Conservation (phyloP, 2,113 vertebrate species). For the Numida meleagris region DNA sequence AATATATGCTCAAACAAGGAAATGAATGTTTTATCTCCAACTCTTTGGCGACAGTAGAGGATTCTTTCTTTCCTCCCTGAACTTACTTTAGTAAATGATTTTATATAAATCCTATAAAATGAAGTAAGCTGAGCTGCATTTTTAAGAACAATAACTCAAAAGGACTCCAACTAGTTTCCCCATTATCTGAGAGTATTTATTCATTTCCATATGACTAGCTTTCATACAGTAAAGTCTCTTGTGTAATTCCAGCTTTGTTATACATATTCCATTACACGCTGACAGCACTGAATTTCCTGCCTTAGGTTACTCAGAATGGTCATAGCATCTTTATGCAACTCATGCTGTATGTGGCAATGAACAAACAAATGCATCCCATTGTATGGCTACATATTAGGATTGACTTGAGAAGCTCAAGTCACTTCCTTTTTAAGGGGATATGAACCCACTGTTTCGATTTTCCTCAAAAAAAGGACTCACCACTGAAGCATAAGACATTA, state of each 20-base stretch:
- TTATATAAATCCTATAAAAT: neutral
- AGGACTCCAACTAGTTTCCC: rapidly evolving
- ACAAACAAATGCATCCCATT: neutral
- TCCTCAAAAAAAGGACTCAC: neutral
- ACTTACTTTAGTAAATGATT: neutral
- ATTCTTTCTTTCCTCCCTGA: neutral
- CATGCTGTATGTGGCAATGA: neutral
- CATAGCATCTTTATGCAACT: neutral
- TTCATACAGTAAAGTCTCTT: neutral
- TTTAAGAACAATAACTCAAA: neutral
- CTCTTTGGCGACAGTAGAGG: neutral
- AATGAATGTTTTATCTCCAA: neutral
- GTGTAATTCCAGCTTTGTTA: neutral
- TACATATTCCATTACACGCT: neutral
- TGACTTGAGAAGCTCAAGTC: neutral
- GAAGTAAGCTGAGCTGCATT: neutral
- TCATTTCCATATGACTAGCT: neutral
- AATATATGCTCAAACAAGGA: neutral
- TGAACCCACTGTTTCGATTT: neutral
- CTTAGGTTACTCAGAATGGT: neutral
- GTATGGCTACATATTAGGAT: neutral
- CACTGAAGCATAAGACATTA: neutral
- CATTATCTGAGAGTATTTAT: neutral
- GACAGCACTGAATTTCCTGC: no score
- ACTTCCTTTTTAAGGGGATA: neutral